A percentile compares a stretch with the other conserved stretches of the same genome.
These are phyloP conservation scores for Embiotoca jacksoni DNA, from an alignment of 2,113 vertebrate genomes.

Conservation along the genomic window DNA sequence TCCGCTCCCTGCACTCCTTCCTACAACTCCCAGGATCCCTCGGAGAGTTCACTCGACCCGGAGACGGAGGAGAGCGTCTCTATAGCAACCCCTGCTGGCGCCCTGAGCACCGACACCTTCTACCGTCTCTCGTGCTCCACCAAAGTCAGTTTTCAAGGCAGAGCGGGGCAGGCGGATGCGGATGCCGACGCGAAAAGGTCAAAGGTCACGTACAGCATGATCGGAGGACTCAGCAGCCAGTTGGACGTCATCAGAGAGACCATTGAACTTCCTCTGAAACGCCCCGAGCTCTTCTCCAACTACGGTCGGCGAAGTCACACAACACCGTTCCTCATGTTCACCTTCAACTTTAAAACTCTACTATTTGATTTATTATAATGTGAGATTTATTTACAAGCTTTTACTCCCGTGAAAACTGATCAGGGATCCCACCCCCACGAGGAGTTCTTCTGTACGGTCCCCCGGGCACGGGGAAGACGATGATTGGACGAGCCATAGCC, in stretches of 20 bases:
- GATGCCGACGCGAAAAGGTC: conserved; percentile 59
- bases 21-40: conserved; percentile 45
- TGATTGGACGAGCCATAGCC: conserved; percentile 95
- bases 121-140: conserved; percentile 89
- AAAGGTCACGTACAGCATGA: conserved; percentile 91
- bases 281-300: conserved; percentile 89
- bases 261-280: conserved; percentile 93
- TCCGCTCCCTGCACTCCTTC: conserved; percentile 33
- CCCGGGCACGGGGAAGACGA: conserved; percentile 96
- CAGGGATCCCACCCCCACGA: conserved; percentile 92
- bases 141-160: conserved; percentile 79
- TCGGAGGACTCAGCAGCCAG: conserved; percentile 92
- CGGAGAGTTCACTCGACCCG: conserved; percentile 22
- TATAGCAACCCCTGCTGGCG: conserved; percentile 62
- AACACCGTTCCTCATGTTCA: not conserved
- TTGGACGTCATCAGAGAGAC: conserved; percentile 91
- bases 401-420: not conserved
- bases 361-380: not conserved
- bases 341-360: not conserved
- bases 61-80: conserved; percentile 7
- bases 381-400: not conserved
- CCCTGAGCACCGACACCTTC: conserved; percentile 83
- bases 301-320: conserved; percentile 83
- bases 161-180: conserved; percentile 22
- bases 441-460: conserved; percentile 94